These are phyloP conservation scores for Cyprinodon diabolis DNA, from an alignment of 2,797 vertebrate species.

Conservation along the genomic window DNA sequence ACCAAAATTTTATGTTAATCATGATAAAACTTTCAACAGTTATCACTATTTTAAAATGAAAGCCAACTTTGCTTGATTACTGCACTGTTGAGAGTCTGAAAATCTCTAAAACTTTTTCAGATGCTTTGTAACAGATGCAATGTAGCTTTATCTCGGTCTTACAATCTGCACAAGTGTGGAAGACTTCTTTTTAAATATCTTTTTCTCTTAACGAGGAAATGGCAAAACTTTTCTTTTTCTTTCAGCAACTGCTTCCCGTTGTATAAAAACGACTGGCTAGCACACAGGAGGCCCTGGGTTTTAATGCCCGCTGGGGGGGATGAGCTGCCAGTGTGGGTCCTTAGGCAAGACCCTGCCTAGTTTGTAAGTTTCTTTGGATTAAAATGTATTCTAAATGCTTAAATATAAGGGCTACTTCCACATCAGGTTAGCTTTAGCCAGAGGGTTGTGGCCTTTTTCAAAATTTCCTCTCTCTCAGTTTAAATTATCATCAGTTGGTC, in stretches of 20 bases:
- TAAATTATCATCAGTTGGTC: not conserved
- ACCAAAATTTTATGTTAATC: slow-evolving; percentile 1
- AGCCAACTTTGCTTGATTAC: not conserved
- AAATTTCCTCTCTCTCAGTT: not conserved
- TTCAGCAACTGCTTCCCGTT: not conserved
- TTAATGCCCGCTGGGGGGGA: too few species aligned
- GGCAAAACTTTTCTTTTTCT: not conserved
- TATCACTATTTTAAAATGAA: not conserved
- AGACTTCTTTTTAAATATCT: not conserved
- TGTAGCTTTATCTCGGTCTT: not conserved
- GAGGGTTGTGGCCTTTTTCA: not conserved
- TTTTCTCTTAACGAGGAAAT: not conserved
- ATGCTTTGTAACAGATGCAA: not conserved
- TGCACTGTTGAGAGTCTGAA: not conserved
- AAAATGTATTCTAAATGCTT: too few species aligned
- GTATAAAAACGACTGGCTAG: too few species aligned
- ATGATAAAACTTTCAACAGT: not conserved
- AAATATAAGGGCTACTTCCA: not conserved
- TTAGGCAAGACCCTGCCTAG: too few species aligned
- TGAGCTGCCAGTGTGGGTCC: too few species aligned
- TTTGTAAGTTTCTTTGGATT: too few species aligned
- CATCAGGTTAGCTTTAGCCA: not conserved
- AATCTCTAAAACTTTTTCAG: not conserved
- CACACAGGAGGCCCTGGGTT: too few species aligned
- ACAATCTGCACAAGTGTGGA: not conserved